Conservation (phyloP, 2,797 vertebrate genomes). For the Lutjanus argentimaculatus region DNA sequence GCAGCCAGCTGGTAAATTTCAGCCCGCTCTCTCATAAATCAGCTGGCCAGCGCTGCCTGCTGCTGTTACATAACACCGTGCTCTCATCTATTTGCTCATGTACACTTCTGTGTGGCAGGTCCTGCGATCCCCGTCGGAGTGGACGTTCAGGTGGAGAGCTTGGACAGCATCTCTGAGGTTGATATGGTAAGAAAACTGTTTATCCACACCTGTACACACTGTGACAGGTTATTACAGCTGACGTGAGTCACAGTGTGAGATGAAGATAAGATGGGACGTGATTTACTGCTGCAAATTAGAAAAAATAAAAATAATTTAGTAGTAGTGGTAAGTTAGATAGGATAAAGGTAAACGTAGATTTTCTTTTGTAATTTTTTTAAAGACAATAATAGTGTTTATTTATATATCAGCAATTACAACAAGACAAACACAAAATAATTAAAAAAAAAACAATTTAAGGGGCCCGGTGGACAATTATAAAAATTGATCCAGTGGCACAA, state of each 20-base stretch:
- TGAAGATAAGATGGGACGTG: not conserved
- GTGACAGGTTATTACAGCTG: not conserved
- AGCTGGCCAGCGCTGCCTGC: not conserved
- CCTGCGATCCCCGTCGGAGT: constrained; percentile 97
- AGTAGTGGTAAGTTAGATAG: not conserved
- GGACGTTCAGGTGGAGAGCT: constrained; percentile 96
- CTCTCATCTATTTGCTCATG: constrained; percentile 9
- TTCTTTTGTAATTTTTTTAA: not conserved
- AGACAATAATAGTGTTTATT: not conserved
- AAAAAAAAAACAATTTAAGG: not conserved
- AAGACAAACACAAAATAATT: not conserved
- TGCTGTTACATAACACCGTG: not conserved
- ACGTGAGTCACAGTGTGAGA: no score
- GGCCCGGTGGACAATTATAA: no score
- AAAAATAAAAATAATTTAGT: not conserved
- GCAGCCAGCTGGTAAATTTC: not conserved
- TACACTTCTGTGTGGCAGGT: constrained; percentile 80
- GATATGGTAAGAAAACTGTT: constrained; percentile 90
- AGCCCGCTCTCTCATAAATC: not conserved
- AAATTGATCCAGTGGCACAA: no score
- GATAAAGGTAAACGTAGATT: no score
- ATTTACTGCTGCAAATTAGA: not conserved
- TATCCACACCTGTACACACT: not conserved
- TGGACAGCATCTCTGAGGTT: constrained; percentile 98
- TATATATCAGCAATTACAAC: not conserved